Conservation (phyloP, 2,888 invertebrate genomes). For the Lepas anatifera region DNA sequence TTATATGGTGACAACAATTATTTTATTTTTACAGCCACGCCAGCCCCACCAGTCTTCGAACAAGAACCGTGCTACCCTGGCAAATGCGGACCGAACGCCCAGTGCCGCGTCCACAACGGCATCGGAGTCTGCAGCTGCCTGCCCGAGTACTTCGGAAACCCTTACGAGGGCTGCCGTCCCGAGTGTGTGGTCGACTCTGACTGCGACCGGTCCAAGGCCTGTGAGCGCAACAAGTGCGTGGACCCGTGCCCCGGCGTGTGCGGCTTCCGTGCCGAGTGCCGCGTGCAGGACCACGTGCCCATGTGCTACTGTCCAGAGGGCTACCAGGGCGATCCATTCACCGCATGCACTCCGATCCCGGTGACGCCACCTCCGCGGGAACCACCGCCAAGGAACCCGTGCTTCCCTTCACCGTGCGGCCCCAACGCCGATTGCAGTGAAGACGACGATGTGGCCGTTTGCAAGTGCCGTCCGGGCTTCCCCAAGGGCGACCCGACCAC, state of each 20-base stretch:
- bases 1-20: too few relatives aligned
- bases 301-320: conserved; percentile 59
- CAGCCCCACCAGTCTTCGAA: too few relatives aligned
- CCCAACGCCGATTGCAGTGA: conserved; percentile 60
- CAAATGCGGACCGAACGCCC: conserved; percentile 62
- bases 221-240: conserved; percentile 52
- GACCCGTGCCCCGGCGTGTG: conserved; percentile 56
- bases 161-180: conserved; percentile 61
- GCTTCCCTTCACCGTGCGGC: conserved; percentile 36
- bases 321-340: conserved; percentile 61
- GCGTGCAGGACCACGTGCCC: conserved; percentile 61
- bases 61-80: conserved; percentile 20
- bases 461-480: conserved; percentile 29
- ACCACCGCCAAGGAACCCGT: conserved; percentile 3
- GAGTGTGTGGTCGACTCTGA: conserved; percentile 73
- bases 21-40: not conserved
- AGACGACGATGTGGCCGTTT: not conserved
- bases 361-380: too few relatives aligned
- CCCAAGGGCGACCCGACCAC: conserved; percentile 28
- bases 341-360: conserved; percentile 45
- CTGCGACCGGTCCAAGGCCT: conserved; percentile 63
- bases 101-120: conserved; percentile 63
- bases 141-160: conserved; percentile 62
- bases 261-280: conserved; percentile 48
- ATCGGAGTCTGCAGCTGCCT: conserved; percentile 59